Evolutionary conservation across 2,113 vertebrate species (phyloP).

Genomic region (Sylvia atricapilla): DNA sequence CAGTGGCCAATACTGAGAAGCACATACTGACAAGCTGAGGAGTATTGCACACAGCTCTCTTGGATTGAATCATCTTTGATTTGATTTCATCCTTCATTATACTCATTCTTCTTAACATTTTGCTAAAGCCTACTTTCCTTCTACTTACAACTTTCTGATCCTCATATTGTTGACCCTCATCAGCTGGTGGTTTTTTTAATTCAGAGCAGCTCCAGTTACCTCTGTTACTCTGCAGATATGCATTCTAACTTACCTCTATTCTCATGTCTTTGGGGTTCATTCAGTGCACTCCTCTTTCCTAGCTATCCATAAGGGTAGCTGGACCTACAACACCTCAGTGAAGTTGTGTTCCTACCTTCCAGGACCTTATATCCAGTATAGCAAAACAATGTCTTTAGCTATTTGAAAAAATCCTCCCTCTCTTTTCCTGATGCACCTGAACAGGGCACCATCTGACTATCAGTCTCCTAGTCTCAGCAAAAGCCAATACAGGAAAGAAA

Average conservation of each 20-base stretch:
- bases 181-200: background rate
- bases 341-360: background rate
- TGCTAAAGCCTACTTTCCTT: background rate
- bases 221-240: background rate
- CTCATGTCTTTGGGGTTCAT: background rate
- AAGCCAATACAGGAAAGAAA: background rate
- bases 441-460: background rate
- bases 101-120: background rate
- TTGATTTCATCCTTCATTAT: background rate
- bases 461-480: background rate
- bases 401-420: background rate
- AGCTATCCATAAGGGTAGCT: background rate
- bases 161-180: background rate
- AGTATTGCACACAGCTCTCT: background rate
- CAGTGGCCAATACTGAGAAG: background rate
- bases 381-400: background rate
- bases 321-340: background rate
- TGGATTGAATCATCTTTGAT: background rate
- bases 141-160: background rate
- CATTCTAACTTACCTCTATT: background rate
- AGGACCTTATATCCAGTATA: background rate
- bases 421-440: background rate
- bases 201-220: background rate
- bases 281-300: background rate
- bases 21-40: background rate